phyloP scores from a whole-genome alignment of 1,140 invertebrate species.

The Diprion similis region DNA sequence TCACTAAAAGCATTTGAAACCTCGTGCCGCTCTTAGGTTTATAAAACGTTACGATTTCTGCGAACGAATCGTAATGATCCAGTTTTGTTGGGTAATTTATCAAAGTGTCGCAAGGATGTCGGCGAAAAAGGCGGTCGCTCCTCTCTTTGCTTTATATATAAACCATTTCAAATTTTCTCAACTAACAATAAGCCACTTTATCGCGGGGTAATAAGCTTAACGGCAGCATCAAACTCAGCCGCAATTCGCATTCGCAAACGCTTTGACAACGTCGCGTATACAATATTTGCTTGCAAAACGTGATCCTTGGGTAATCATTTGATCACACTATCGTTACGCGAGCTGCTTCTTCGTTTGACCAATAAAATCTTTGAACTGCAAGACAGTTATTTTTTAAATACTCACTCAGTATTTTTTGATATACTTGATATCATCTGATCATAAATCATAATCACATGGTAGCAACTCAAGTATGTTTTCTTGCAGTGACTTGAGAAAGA shows the following conservation, averaged over 20 bases:
- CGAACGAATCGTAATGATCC: neutral
- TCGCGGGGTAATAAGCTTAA: neutral
- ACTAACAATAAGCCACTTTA: constrained; percentile 1
- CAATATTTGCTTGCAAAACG: too few species aligned
- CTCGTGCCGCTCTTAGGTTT: neutral
- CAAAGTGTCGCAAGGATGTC: neutral
- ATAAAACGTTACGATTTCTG: neutral
- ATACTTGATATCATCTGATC: too few species aligned
- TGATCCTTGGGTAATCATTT: too few species aligned
- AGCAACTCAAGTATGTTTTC: too few species aligned
- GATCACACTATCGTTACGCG: too few species aligned
- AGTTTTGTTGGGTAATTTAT: neutral
- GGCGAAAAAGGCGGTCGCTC: neutral
- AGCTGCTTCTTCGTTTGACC: too few species aligned
- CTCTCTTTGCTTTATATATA: neutral
- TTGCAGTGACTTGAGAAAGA: too few species aligned
- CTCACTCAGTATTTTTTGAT: too few species aligned
- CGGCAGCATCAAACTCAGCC: neutral
- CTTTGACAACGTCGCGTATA: neutral
- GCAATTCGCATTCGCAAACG: neutral
- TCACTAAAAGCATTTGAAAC: neutral
- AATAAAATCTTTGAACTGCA: too few species aligned
- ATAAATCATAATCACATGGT: too few species aligned
- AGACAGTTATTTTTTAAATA: too few species aligned
- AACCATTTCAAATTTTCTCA: neutral